Base-by-base conservation (phyloP, 2,113 vertebrate genomes). In the Tetraodon nigroviridis region DNA sequence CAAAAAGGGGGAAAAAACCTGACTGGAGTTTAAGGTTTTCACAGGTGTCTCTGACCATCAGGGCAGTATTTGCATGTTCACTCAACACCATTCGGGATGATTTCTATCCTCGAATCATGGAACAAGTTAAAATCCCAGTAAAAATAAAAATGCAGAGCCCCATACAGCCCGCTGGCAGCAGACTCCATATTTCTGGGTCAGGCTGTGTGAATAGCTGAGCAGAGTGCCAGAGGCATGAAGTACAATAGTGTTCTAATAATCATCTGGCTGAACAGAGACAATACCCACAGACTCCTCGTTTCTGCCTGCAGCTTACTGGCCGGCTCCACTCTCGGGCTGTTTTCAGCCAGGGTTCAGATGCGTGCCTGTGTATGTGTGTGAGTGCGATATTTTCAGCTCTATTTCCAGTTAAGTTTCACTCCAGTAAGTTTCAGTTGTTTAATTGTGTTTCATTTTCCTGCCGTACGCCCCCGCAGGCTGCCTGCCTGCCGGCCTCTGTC, bases 241-340 rank as follows among this genome's bases (percentile, higher is more conserved):
- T 21, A 77, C 81, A 83, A 73, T 78, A 41, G 76, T 70, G 69
- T 75, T 65, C 47, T 76, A 78, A 79, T 79, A 71, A 73, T 81
- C 74, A 78, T 75, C 45, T 52, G 59, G 55, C 40, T 81, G 74
- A 84, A 78, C 75, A 81, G 78, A 75, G 69, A 71, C 63, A 53
- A 67, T 57, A 42, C 48, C 68, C 58, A 62, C 73, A 75, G 51
- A 47, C 14, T 32, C 60, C 55, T 12, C 15, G 17, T n/a, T n/a
- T 75, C 62, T 58, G 61, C 61, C 71, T 54, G 27, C 15, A 71
- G 55, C 58, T 42, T 44, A 15, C 47, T 62, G 48, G 50, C 47
- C 63, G 64, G 29, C 67, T 69, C 15, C 51, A 15, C 58, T 53
- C 60, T 54, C 4, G 7, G 61, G 45, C 55, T 57, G 40, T 73